A percentile compares a stretch with the other conserved stretches of the same genome.
Conservation (phyloP, 2,113 vertebrate genomes). For the Aptenodytes forsteri region DNA sequence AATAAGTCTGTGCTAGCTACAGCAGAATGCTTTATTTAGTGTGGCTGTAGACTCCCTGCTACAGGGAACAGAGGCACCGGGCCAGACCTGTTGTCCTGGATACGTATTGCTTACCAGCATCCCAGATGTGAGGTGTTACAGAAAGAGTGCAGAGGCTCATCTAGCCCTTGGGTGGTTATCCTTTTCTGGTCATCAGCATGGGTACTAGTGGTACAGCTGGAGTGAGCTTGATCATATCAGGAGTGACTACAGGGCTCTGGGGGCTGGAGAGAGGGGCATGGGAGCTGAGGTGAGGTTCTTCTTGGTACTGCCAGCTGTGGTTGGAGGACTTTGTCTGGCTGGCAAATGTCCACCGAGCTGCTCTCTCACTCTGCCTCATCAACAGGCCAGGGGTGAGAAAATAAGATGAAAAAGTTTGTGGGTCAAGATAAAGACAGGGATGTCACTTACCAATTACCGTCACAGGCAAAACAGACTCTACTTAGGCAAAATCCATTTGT, state of each 20-base stretch:
- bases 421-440: not conserved
- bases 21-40: not conserved
- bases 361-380: not conserved
- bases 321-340: not conserved
- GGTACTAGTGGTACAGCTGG: not conserved
- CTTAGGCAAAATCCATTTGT: not conserved
- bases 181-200: not conserved
- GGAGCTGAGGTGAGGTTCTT: not conserved
- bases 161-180: not conserved
- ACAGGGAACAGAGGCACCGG: not conserved
- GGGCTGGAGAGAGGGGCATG: not conserved
- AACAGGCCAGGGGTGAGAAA: not conserved
- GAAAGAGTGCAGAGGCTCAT: not conserved
- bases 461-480: not conserved
- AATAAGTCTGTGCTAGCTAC: not conserved
- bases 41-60: not conserved
- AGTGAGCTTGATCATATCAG: not conserved
- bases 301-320: not conserved
- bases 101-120: not conserved
- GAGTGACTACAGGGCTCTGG: not conserved
- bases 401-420: not conserved
- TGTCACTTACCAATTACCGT: not conserved
- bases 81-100: not conserved
- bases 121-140: not conserved
- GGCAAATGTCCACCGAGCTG: rapidly evolving